A percentile compares a stretch with the other conserved stretches of the same genome.
phyloP scores from a whole-genome alignment of 2,888 invertebrate genomes.

The Chrysina gloriosa region DNA sequence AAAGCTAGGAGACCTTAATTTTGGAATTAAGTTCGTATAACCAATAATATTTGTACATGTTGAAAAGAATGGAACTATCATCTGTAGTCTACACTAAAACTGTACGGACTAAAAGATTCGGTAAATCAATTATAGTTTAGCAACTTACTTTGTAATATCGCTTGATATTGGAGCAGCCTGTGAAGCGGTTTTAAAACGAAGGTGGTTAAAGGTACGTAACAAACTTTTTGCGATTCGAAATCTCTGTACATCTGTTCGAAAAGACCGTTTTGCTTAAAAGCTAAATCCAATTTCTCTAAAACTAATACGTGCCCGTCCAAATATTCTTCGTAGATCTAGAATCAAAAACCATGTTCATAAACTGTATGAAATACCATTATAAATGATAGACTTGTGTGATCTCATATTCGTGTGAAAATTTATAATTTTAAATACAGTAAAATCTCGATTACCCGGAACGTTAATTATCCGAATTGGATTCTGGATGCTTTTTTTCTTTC shows the following conservation, averaged over 20 bases:
- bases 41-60: no score
- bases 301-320: conserved; percentile 81
- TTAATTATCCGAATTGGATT: no score
- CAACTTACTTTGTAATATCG: conserved; percentile 78
- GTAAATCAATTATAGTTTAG: no score
- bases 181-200: conserved; percentile 87
- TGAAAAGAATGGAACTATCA: no score
- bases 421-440: no score
- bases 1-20: no score
- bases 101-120: no score
- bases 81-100: no score
- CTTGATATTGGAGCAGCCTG: conserved; percentile 85
- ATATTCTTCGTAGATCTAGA: conserved; percentile 77
- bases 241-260: conserved; percentile 79
- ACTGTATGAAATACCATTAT: conserved; percentile 22
- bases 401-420: background rate
- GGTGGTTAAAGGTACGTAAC: conserved; percentile 86
- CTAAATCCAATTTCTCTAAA: conserved; percentile 82
- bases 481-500: no score
- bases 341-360: conserved; percentile 42
- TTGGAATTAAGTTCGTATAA: no score
- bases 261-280: conserved; percentile 75
- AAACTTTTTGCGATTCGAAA: conserved; percentile 86
- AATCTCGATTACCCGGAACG: no score
- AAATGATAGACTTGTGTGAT: conserved; percentile 1